Percentiles rank a stretch among this genome's conserved stretches.
Conservation (phyloP, 2,113 vertebrate species). For the Pangasianodon hypophthalmus region DNA sequence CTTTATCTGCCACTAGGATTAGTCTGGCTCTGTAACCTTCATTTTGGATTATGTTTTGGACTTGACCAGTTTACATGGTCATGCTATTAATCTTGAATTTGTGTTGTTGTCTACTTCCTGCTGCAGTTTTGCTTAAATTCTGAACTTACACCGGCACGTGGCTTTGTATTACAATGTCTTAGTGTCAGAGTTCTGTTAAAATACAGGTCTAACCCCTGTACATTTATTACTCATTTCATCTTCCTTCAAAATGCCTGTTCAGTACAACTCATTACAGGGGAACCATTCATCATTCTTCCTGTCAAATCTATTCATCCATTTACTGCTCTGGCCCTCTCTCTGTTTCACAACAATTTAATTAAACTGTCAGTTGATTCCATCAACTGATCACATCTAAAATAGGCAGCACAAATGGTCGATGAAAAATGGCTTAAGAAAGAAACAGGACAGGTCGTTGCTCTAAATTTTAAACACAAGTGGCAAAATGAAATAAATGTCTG, state of each 20-base stretch:
- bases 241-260: neutral
- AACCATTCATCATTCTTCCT: constrained; percentile 30
- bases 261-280: neutral
- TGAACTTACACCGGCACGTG: neutral
- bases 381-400: constrained; percentile 25
- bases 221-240: constrained; percentile 2
- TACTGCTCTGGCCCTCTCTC: neutral
- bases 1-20: neutral
- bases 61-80: neutral
- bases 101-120: too few relatives aligned
- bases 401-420: neutral
- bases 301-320: constrained; percentile 19
- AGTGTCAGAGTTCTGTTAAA: neutral
- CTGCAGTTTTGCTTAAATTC: neutral
- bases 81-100: neutral
- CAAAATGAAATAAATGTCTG: neutral
- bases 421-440: constrained; percentile 32
- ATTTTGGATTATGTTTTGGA: neutral
- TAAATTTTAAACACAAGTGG: neutral
- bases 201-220: neutral
- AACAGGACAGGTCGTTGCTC: constrained; percentile 15
- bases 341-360: constrained; percentile 18
- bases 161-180: neutral
- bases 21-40: neutral
- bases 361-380: constrained; percentile 46